These are phyloP conservation scores for Cebidichthys violaceus DNA, from an alignment of 2,113 vertebrate species.

Conservation along the genomic window DNA sequence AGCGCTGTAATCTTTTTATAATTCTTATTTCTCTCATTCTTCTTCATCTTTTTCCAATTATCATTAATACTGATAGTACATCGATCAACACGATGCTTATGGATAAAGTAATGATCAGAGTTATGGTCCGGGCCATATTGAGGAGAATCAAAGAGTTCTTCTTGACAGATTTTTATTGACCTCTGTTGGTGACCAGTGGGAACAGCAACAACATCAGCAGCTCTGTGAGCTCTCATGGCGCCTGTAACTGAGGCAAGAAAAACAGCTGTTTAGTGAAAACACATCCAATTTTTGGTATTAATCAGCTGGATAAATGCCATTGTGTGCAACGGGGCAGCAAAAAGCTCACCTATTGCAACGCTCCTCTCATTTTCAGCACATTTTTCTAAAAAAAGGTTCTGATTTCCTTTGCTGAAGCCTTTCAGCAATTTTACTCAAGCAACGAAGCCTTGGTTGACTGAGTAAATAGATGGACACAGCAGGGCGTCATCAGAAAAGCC, in stretches of 20 bases:
- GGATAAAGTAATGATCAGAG: background rate
- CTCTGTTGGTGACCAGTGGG: constrained; percentile 26
- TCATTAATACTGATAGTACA: no score
- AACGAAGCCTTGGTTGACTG: background rate
- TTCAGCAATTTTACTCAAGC: background rate
- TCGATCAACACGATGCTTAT: background rate
- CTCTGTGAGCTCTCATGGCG: background rate
- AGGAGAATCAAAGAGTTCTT: background rate
- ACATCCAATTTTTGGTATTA: background rate
- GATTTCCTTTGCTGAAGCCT: background rate
- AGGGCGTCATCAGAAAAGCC: constrained; percentile 17
- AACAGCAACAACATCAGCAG: constrained; percentile 18
- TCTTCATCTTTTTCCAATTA: background rate
- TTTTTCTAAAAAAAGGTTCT: background rate
- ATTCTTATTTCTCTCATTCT: background rate
- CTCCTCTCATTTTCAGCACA: background rate
- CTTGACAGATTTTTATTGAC: background rate
- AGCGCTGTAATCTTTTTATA: background rate
- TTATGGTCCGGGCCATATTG: background rate
- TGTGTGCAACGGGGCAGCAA: background rate
- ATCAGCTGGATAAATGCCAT: background rate
- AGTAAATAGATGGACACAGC: constrained; percentile 19
- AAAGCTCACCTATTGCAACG: background rate
- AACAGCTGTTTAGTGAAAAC: background rate
- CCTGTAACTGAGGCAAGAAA: background rate